phyloP scores from a whole-genome alignment of 1,140 invertebrate genomes.

The Formica selysi region DNA sequence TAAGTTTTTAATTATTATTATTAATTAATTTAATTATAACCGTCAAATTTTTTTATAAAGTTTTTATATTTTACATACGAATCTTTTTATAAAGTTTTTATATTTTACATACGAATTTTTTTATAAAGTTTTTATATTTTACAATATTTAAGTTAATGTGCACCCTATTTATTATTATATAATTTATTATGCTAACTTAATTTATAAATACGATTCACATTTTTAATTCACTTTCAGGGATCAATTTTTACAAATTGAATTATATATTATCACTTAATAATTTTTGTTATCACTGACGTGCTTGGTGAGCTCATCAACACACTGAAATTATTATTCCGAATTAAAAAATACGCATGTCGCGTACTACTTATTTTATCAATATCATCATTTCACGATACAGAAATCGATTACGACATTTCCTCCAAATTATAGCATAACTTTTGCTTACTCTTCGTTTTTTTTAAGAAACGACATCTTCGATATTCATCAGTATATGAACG shows the following conservation, averaged over 20 bases:
- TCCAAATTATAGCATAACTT: slow-evolving; percentile 15
- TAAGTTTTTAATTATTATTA: background rate
- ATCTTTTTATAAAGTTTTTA: background rate
- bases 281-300: background rate
- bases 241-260: background rate
- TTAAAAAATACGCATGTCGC: background rate
- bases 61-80: too few species aligned
- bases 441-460: slow-evolving; percentile 71
- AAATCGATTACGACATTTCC: slow-evolving; percentile 24
- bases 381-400: slow-evolving; percentile 10
- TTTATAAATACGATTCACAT: background rate
- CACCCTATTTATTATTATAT: too few species aligned
- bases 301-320: background rate
- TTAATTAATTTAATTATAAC: slow-evolving; percentile 1
- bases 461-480: slow-evolving; percentile 49
- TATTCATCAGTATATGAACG: slow-evolving; percentile 56
- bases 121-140: background rate
- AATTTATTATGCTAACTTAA: background rate
- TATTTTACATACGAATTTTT: background rate
- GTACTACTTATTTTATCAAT: background rate
- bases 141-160: background rate
- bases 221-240: background rate
- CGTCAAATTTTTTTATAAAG: background rate
- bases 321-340: background rate
- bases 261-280: background rate